A percentile compares a stretch with the other conserved stretches of the same genome.
Evolutionary conservation across 2,113 vertebrate genomes (phyloP).

Genomic region (Hypanus sabinus): DNA sequence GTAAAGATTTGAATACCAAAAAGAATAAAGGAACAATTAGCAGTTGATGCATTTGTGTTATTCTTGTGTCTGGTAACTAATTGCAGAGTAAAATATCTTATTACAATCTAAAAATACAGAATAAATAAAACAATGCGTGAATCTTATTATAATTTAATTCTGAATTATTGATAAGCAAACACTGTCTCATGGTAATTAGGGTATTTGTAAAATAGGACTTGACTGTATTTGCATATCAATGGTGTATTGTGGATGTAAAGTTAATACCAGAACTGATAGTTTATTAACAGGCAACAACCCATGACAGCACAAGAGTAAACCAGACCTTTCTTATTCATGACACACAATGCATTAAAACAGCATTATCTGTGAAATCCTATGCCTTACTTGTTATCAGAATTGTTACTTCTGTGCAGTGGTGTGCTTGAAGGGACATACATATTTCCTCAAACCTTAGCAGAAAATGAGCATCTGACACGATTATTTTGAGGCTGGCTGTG

Average conservation of each 20-base stretch:
- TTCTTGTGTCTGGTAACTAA: background rate
- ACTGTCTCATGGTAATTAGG: background rate
- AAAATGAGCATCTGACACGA: conserved; percentile 23
- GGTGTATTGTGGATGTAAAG: background rate
- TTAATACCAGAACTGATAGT: background rate
- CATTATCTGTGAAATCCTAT: background rate
- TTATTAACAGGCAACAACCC: background rate
- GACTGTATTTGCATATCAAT: background rate
- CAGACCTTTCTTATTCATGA: background rate
- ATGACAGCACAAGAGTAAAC: conserved; percentile 7
- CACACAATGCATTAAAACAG: background rate
- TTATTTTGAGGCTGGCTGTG: conserved; percentile 32
- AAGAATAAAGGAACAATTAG: background rate
- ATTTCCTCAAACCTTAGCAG: background rate
- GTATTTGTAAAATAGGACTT: background rate
- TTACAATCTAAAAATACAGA: background rate
- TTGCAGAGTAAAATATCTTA: background rate
- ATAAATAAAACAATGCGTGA: background rate
- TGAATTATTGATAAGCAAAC: background rate
- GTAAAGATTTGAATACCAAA: background rate
- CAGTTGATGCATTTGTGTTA: background rate
- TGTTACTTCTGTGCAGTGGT: background rate
- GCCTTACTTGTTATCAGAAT: background rate
- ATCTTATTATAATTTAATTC: background rate
- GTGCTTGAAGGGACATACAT: background rate